Conservation (phyloP, 1,140 invertebrate genomes). For the Melitaea cinxia region DNA sequence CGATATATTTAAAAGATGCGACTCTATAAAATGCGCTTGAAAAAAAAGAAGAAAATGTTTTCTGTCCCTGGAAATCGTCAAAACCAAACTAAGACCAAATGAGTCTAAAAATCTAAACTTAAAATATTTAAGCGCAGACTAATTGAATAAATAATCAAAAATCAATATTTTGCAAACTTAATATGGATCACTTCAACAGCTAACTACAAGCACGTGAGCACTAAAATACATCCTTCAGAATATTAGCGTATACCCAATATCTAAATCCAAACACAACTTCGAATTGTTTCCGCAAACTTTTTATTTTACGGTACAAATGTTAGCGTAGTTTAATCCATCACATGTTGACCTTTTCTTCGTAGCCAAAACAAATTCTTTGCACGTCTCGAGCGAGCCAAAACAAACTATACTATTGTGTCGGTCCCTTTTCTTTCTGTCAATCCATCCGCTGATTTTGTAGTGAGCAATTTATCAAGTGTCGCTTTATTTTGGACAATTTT, state of each 20-base stretch:
- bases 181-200: no score
- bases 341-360: slow-evolving; percentile 18
- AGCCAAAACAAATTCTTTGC: slow-evolving; percentile 26
- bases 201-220: no score
- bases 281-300: slow-evolving; percentile 1
- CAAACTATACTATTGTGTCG: slow-evolving; percentile 20
- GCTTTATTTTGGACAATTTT: slow-evolving; percentile 10
- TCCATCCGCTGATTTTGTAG: slow-evolving; percentile 17
- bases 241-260: no score
- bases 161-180: no score
- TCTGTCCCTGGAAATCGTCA: no score
- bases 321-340: slow-evolving; percentile 24
- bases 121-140: no score
- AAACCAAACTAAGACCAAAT: no score
- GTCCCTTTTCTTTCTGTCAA: slow-evolving; percentile 23
- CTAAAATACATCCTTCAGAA: background rate
- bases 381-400: slow-evolving; percentile 18
- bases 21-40: no score
- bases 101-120: no score
- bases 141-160: no score
- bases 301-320: slow-evolving; percentile 9
- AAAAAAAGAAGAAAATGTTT: no score
- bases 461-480: slow-evolving; percentile 16
- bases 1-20: no score
- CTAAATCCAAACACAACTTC: background rate